Percentiles rank a stretch among this genome's conserved stretches.
Conservation (phyloP, 2,113 vertebrate species). For the Bostrychus sinensis region DNA sequence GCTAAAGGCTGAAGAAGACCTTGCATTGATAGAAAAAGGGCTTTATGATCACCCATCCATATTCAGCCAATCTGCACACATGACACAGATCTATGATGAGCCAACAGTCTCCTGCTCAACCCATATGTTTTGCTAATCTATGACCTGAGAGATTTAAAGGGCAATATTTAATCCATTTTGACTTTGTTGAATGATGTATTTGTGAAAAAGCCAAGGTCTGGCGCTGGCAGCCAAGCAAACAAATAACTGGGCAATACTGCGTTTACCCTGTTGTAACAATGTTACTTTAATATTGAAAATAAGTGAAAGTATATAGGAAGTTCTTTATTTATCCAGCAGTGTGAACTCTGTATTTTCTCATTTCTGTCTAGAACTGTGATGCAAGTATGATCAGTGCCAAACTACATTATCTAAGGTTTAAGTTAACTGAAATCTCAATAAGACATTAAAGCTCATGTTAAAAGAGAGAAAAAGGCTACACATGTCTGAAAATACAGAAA, state of each 20-base stretch:
- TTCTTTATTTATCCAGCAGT: too few relatives aligned
- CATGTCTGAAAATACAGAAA: not conserved
- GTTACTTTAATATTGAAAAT: too few relatives aligned
- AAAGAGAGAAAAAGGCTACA: too few relatives aligned
- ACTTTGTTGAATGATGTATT: conserved; percentile 7
- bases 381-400: too few relatives aligned
- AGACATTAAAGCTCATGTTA: too few relatives aligned
- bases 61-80: conserved; percentile 51
- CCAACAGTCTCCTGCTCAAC: conserved; percentile 1
- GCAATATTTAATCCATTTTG: conserved; percentile 29
- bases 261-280: not conserved
- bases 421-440: too few relatives aligned
- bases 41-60: conserved; percentile 22
- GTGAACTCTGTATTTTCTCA: too few relatives aligned
- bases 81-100: conserved; percentile 9
- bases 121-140: conserved; percentile 48
- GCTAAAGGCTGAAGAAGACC: not conserved
- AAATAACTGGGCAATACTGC: not conserved
- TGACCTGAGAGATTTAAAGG: conserved; percentile 38
- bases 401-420: too few relatives aligned
- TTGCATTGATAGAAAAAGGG: conserved; percentile 2
- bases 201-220: not conserved
- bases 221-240: not conserved
- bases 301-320: too few relatives aligned
- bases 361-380: too few relatives aligned